Evolutionary conservation across 2,113 vertebrate species (phyloP).

Genomic region (Gracilinanus agilis): DNA sequence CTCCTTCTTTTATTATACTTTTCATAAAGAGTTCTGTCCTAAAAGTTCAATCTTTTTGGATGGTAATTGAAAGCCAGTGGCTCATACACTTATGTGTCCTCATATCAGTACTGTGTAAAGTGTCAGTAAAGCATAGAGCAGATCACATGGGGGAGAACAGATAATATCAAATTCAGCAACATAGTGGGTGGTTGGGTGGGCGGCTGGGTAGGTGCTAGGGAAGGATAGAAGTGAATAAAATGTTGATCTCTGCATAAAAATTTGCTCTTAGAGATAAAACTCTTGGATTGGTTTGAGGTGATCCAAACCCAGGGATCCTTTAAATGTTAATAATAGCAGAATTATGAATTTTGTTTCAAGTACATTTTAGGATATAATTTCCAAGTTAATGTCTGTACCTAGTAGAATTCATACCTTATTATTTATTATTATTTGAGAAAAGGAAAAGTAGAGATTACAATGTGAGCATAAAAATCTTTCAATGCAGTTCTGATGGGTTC

Average conservation of each 20-base stretch:
- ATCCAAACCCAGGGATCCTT: conserved; percentile 42
- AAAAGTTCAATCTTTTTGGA: conserved; percentile 47
- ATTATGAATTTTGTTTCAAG: conserved; percentile 62
- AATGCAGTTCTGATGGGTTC: conserved; percentile 15
- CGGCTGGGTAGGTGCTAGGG: background rate
- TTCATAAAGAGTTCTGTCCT: conserved; percentile 43
- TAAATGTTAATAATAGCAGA: conserved; percentile 50
- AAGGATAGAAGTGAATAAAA: background rate
- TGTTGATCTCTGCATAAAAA: conserved; percentile 43
- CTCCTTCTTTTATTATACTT: background rate
- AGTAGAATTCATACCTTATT: conserved; percentile 48
- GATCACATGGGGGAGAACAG: conserved; percentile 50
- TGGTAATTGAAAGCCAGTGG: conserved; percentile 46
- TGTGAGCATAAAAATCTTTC: conserved; percentile 16
- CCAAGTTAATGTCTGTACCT: conserved; percentile 40
- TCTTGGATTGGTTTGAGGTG: conserved; percentile 38
- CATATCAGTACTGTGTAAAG: background rate
- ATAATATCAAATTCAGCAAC: background rate
- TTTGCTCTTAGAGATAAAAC: background rate
- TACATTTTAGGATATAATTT: conserved; percentile 50
- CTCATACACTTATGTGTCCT: conserved; percentile 28
- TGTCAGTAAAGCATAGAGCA: conserved; percentile 15
- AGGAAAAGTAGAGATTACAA: conserved; percentile 53
- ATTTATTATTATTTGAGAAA: conserved; percentile 42
- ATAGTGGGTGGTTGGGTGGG: conserved; percentile 12